Evolutionary conservation across 2,888 invertebrate genomes (phyloP).

Genomic region (Lissocephala sabroskyi): DNA sequence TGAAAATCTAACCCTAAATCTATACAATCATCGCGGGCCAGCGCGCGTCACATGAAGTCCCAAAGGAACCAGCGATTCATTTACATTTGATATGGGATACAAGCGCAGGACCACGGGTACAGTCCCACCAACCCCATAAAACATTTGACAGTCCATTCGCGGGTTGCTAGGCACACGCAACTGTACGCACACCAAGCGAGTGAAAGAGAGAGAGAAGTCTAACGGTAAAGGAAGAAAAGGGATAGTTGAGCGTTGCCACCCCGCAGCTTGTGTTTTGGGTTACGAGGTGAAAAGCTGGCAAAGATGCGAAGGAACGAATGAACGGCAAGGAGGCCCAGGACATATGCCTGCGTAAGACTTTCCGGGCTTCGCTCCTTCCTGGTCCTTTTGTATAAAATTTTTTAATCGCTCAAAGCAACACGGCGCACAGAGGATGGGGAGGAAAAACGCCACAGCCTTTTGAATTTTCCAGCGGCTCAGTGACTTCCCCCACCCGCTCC

Average conservation of each 20-base stretch:
- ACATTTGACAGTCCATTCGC: slow-evolving; percentile 56
- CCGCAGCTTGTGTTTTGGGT: slow-evolving; percentile 36
- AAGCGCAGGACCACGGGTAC: slow-evolving; percentile 26
- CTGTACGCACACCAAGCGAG: background rate
- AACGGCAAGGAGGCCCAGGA: slow-evolving; percentile 4
- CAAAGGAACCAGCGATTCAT: slow-evolving; percentile 45
- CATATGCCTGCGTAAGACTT: too few species aligned
- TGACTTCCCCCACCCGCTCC: background rate
- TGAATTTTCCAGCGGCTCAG: slow-evolving; percentile 17
- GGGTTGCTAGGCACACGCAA: slow-evolving; percentile 45
- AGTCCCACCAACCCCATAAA: slow-evolving; percentile 58
- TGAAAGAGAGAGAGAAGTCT: slow-evolving; percentile 2
- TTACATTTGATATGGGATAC: slow-evolving; percentile 58
- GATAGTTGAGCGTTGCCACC: slow-evolving; percentile 37
- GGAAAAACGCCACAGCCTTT: slow-evolving; percentile 26
- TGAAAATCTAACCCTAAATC: slow-evolving; percentile 49
- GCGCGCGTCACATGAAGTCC: slow-evolving; percentile 45
- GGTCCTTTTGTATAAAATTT: slow-evolving; percentile 29
- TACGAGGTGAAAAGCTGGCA: slow-evolving; percentile 57
- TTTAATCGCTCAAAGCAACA: slow-evolving; percentile 65
- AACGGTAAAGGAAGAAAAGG: too few species aligned
- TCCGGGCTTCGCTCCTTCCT: slow-evolving; percentile 9
- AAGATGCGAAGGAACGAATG: slow-evolving; percentile 28
- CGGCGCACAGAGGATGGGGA: too few species aligned
- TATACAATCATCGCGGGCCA: slow-evolving; percentile 24